These are phyloP conservation scores for Marisa cornuarietis DNA, from an alignment of 1,140 invertebrate genomes.

Conservation along the genomic window DNA sequence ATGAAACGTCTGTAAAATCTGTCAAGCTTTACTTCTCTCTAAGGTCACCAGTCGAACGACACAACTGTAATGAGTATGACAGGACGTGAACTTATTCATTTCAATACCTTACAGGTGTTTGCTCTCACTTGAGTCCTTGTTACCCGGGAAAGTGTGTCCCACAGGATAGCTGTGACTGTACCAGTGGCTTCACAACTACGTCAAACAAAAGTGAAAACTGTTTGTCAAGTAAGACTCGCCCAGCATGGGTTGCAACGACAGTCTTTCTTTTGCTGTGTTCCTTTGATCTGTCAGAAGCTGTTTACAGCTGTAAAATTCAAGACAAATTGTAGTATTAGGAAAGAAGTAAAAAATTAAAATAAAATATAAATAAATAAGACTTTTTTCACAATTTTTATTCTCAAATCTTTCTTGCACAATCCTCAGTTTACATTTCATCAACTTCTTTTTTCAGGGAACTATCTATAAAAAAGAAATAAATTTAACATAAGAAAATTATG, in stretches of 20 bases:
- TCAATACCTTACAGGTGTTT: not conserved
- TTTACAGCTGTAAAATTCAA: not conserved
- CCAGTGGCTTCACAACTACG: not conserved
- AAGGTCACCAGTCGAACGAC: not conserved
- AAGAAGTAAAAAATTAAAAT: not conserved
- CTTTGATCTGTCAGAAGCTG: not conserved
- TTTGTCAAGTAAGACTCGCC: not conserved
- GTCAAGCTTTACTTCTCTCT: not conserved
- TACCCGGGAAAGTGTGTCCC: not conserved
- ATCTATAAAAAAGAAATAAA: no score
- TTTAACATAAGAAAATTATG: no score
- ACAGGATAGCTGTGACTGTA: not conserved
- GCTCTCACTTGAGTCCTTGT: not conserved
- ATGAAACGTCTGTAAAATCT: not conserved
- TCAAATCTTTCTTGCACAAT: not conserved
- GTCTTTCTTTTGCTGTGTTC: no score
- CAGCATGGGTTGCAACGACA: no score
- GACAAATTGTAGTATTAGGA: not conserved
- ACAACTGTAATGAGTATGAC: not conserved
- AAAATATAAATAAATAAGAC: not conserved
- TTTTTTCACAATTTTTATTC: not conserved
- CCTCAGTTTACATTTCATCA: no score
- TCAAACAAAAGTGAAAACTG: not conserved
- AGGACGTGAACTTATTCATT: not conserved
- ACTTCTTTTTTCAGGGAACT: no score